Conservation (phyloP, 2,797 vertebrate genomes). For the Enteromius viviparus region DNA sequence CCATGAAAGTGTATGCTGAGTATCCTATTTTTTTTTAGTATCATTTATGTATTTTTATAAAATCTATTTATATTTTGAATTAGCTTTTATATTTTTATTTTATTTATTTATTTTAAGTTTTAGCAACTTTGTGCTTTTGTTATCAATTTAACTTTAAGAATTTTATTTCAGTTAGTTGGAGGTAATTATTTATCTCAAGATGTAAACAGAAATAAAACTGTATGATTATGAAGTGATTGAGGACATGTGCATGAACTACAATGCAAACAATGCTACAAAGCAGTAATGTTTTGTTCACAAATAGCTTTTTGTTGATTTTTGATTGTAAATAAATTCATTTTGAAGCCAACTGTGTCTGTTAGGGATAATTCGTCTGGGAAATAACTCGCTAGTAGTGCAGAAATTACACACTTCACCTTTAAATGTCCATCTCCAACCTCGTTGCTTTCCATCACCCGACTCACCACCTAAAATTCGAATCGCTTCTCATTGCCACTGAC, state of each 20-base stretch:
- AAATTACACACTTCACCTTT: conserved; percentile 29
- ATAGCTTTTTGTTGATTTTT: not conserved
- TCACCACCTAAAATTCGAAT: conserved; percentile 50
- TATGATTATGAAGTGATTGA: not conserved
- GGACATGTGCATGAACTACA: not conserved
- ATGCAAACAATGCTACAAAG: too few species aligned
- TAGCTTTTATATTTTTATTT: not conserved
- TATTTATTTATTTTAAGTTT: too few species aligned
- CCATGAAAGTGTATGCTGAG: not conserved
- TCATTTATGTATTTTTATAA: not conserved
- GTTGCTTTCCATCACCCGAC: conserved; percentile 42
- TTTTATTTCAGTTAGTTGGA: not conserved
- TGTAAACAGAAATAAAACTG: not conserved
- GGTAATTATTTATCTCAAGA: not conserved
- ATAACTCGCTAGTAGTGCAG: not conserved
- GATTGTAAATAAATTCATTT: not conserved
- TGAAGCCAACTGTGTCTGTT: not conserved
- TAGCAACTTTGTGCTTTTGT: not conserved
- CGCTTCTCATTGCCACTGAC: conserved; percentile 54
- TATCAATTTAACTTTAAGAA: not conserved
- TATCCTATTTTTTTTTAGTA: not conserved
- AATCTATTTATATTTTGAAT: not conserved
- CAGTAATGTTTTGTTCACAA: not conserved
- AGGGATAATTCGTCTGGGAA: not conserved
- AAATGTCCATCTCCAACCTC: conserved; percentile 10